Percentiles rank a stretch among this genome's conserved stretches.
Conservation (phyloP, 1,140 invertebrate genomes). For the Pseudomyrmex sp. region DNA sequence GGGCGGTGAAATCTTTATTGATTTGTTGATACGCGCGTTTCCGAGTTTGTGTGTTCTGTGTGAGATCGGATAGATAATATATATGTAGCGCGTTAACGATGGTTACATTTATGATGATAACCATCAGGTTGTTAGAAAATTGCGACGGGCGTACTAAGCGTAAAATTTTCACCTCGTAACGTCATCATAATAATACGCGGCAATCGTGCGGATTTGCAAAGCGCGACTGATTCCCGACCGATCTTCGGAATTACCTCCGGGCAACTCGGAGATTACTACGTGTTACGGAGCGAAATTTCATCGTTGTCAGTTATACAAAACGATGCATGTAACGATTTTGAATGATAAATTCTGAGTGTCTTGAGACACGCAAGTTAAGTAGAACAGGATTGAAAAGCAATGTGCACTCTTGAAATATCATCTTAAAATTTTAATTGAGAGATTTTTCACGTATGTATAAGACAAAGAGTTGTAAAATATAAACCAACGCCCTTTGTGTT, state of each 20-base stretch:
- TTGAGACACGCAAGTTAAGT: neutral
- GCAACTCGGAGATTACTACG: conserved; percentile 30
- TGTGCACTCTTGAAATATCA: too few relatives aligned
- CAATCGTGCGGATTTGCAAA: conserved; percentile 44
- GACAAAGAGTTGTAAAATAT: too few relatives aligned
- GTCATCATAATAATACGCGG: conserved; percentile 18
- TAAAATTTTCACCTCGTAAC: conserved; percentile 31
- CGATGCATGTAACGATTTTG: neutral
- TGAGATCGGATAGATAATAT: neutral
- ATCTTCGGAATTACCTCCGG: conserved; percentile 25
- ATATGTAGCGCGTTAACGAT: conserved; percentile 13
- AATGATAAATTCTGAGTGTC: neutral
- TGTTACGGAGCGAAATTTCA: conserved; percentile 33
- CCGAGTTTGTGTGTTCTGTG: neutral
- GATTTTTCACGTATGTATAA: too few relatives aligned
- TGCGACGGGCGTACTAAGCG: neutral
- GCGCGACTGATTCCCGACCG: conserved; percentile 23
- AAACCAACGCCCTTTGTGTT: too few relatives aligned
- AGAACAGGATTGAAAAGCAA: neutral
- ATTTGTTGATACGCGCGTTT: too few relatives aligned
- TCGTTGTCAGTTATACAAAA: neutral
- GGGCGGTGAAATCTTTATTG: neutral
- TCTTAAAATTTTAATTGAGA: too few relatives aligned
- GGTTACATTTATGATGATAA: neutral
- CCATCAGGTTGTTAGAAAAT: conserved; percentile 21